Conservation (phyloP, 1,140 invertebrate species). For the Drosophila murphyi region DNA sequence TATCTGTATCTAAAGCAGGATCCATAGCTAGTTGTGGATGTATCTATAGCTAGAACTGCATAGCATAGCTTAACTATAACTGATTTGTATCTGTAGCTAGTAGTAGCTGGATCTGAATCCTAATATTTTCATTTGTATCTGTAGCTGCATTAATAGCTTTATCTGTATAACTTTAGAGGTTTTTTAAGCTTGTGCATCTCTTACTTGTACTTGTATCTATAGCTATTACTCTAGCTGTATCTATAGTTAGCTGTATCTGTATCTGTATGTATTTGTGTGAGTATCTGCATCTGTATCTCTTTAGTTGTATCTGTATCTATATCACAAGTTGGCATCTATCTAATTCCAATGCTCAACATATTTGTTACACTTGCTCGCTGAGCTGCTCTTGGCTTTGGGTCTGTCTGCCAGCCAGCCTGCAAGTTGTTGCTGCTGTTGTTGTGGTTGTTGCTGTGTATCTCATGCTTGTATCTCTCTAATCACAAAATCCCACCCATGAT, state of each 20-base stretch:
- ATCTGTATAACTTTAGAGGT: slow-evolving; percentile 4
- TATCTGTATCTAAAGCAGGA: slow-evolving; percentile 16
- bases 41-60: too few relatives aligned
- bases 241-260: background rate
- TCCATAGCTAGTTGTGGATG: too few relatives aligned
- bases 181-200: slow-evolving; percentile 1
- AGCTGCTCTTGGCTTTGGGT: slow-evolving; percentile 13
- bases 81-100: slow-evolving; percentile 22
- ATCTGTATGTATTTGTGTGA: slow-evolving; percentile 11
- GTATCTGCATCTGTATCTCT: slow-evolving; percentile 18
- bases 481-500: slow-evolving; percentile 81
- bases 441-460: slow-evolving; percentile 24
- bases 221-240: background rate
- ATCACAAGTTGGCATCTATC: slow-evolving; percentile 8
- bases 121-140: too few relatives aligned
- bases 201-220: slow-evolving; percentile 10
- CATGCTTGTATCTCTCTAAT: slow-evolving; percentile 56
- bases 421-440: slow-evolving; percentile 33
- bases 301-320: slow-evolving; percentile 18
- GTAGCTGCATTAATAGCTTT: too few relatives aligned
- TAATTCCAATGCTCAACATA: slow-evolving; percentile 54
- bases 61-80: too few relatives aligned
- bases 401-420: slow-evolving; percentile 9
- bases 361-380: slow-evolving; percentile 68
- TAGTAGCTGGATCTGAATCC: slow-evolving; percentile 19